These are phyloP conservation scores for Phaenicophaeus curvirostris DNA, from an alignment of 2,797 vertebrate genomes.

Conservation along the genomic window DNA sequence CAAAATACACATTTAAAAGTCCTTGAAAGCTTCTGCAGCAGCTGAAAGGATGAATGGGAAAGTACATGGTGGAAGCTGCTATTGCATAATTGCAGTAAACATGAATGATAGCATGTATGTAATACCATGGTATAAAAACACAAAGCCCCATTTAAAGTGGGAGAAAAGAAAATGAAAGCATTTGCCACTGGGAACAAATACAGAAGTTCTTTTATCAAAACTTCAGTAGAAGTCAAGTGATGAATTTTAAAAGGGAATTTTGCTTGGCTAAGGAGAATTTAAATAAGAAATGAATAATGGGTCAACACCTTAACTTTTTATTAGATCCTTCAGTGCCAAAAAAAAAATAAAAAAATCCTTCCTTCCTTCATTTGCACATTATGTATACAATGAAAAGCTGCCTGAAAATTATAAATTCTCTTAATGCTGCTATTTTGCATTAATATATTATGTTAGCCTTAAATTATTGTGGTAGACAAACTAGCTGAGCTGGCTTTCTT, in stretches of 20 bases:
- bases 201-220: background rate
- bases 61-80: background rate
- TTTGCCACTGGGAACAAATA: background rate
- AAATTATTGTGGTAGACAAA: slow-evolving; percentile 16
- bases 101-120: background rate
- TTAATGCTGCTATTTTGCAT: slow-evolving; percentile 13
- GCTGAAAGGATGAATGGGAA: background rate
- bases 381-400: background rate
- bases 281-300: slow-evolving; percentile 17
- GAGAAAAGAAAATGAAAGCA: background rate
- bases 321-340: background rate
- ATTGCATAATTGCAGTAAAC: background rate
- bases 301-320: slow-evolving; percentile 28
- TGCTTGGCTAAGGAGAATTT: slow-evolving; percentile 18
- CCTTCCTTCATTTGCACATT: background rate
- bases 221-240: background rate
- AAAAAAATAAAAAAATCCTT: background rate
- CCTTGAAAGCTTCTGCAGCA: background rate
- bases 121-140: background rate
- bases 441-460: background rate
- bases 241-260: slow-evolving; percentile 34
- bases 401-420: slow-evolving; percentile 39
- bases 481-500: slow-evolving; percentile 37
- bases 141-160: background rate
- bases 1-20: background rate